Evolutionary conservation across 2,113 vertebrate genomes (phyloP), one percentile per base, ranked within the genome.

Genomic region (Centrocercus urophasianus): DNA sequence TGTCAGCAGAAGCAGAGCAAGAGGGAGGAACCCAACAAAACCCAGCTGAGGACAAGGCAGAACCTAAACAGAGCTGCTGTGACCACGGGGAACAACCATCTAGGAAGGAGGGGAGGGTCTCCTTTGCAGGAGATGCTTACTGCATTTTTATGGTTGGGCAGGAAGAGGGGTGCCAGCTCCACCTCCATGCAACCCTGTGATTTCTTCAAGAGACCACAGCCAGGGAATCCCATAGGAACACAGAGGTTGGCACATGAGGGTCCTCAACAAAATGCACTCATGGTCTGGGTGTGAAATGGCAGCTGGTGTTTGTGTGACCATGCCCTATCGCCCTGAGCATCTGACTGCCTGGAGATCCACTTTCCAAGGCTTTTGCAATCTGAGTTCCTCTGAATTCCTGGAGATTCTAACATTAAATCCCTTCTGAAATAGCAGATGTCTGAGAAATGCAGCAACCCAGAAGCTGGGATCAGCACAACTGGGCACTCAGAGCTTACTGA

Each of bases 311-410:
- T 12, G 8, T 25, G 36, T 36, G 40, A 57, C 81, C 20, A 8
- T 57, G 34, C 18, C 32, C 69, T 30, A 12, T 6, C 1, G 1
- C 48, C 56, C 63, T 0, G 2, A n/a, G 64, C 15, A 43, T 50
- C 6, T 13, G 21, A 64, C 48, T 66, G 45, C 52, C 30, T 67
- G 30, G 30, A n/a, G 5, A 63, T 43, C 21, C 4, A 32, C 45
- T 82, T 48, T 47, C 42, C 40, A 77, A 61, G 71, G 72, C 65
- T 56, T 82, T 48, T 77, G 38, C 82, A 86, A 59, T 57, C 60
- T 11, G 45, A 61, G 15, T n/a, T 71, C 48, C 32, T 80, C 38
- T 72, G 64, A 59, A 65, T 47, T 40, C 38, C 45, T 32, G 6
- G 54, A 42, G 34, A 34, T 61, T 73, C 76, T 77, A 72, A 13